Conservation (phyloP, 2,113 vertebrate species). For the Otocyon megalotis region DNA sequence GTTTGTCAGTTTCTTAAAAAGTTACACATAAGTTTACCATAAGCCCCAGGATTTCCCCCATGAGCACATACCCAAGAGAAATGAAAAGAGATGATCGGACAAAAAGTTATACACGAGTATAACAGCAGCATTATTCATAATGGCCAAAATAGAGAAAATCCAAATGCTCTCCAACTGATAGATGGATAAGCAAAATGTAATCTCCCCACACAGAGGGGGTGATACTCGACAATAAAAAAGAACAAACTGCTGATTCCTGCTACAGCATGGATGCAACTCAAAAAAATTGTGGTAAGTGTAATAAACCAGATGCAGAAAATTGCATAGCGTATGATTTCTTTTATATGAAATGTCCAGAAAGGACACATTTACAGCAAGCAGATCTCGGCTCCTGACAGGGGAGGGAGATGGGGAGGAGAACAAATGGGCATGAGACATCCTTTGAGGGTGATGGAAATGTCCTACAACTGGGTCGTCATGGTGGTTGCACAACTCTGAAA, state of each 20-base stretch:
- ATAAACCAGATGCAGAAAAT: background rate
- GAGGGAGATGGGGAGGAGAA: no score
- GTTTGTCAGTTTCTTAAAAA: background rate
- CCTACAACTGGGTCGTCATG: background rate
- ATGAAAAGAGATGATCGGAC: background rate
- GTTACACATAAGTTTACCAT: background rate
- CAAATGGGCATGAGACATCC: fast-evolving
- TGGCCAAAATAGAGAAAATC: background rate
- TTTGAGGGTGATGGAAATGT: background rate
- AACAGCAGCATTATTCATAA: background rate
- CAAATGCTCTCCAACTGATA: background rate
- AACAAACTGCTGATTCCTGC: background rate
- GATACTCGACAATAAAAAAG: background rate
- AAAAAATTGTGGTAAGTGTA: no score
- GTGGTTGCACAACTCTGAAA: background rate
- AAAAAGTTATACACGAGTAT: background rate
- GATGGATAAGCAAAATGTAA: background rate
- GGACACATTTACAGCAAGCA: no score
- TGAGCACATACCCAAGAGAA: background rate
- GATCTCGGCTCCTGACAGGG: fast-evolving
- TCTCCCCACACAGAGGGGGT: background rate
- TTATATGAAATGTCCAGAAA: background rate
- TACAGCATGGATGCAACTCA: background rate
- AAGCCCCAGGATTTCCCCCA: background rate
- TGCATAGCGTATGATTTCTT: background rate